Conservation (phyloP, 1,140 invertebrate species). For the Coptotermes formosanus region DNA sequence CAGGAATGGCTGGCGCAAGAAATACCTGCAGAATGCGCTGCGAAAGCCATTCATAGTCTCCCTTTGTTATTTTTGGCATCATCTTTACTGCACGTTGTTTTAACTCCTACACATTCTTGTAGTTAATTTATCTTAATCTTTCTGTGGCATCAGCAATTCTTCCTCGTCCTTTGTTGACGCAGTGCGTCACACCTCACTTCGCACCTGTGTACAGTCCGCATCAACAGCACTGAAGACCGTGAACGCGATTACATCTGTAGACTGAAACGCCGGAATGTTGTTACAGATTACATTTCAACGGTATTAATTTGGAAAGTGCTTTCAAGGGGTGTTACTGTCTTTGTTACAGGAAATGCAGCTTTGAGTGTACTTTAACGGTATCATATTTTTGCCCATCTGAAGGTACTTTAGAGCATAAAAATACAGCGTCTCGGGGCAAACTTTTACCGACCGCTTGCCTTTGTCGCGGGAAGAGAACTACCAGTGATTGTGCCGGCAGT, state of each 20-base stretch:
- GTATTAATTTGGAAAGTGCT: not conserved
- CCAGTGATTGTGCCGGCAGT: too few species aligned
- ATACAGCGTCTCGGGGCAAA: too few species aligned
- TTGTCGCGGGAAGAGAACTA: too few species aligned
- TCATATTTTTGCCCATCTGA: too few species aligned
- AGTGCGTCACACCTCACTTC: not conserved
- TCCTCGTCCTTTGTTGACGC: not conserved
- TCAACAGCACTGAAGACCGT: not conserved
- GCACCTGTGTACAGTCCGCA: not conserved
- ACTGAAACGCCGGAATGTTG: not conserved
- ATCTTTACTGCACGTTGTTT: not conserved
- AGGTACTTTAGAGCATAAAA: too few species aligned
- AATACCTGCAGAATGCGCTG: not conserved
- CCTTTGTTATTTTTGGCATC: slow-evolving; percentile 13
- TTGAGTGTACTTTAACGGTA: too few species aligned
- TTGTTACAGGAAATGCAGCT: too few species aligned
- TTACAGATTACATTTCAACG: not conserved
- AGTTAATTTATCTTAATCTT: slow-evolving; percentile 11
- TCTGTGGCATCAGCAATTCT: not conserved
- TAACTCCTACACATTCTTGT: not conserved
- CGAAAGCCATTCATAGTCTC: not conserved
- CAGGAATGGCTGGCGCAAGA: not conserved
- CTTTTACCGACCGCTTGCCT: too few species aligned
- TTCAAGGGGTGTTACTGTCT: too few species aligned
- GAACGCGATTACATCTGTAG: not conserved